These are phyloP conservation scores for Calliphora vicina DNA, from an alignment of 1,140 invertebrate species.

Conservation along the genomic window DNA sequence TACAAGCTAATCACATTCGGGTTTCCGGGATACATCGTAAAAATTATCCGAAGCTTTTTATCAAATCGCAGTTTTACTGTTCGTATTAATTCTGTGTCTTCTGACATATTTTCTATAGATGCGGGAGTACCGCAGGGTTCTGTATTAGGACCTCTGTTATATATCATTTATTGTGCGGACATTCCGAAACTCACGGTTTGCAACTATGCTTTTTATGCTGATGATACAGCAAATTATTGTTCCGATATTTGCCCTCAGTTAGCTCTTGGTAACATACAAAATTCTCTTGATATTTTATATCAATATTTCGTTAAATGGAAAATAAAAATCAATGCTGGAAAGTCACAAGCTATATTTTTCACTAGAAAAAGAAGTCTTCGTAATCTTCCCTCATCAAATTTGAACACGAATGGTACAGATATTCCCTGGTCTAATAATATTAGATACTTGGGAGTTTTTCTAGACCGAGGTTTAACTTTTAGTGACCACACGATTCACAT, in stretches of 20 bases:
- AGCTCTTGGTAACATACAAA: background rate
- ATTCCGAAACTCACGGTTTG: no score
- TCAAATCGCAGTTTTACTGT: no score
- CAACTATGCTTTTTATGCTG: no score
- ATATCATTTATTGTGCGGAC: background rate
- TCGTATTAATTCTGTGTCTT: background rate
- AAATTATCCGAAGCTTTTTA: no score
- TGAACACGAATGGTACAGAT: background rate
- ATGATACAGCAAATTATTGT: no score
- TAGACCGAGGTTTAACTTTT: background rate
- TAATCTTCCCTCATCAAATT: no score
- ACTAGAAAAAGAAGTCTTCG: constrained; percentile 23
- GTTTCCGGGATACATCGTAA: no score
- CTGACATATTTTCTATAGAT: background rate
- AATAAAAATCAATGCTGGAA: background rate
- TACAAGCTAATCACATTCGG: background rate
- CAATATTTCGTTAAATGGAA: background rate
- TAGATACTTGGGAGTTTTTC: background rate
- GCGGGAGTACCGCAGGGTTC: background rate
- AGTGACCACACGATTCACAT: background rate
- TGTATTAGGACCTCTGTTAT: background rate
- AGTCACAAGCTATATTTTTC: constrained; percentile 12
- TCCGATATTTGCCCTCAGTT: background rate
- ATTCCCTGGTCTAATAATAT: background rate
- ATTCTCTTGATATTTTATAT: background rate